Evolutionary conservation across 1,140 invertebrate species (phyloP).

Genomic region (Pseudomyrmex sp.): DNA sequence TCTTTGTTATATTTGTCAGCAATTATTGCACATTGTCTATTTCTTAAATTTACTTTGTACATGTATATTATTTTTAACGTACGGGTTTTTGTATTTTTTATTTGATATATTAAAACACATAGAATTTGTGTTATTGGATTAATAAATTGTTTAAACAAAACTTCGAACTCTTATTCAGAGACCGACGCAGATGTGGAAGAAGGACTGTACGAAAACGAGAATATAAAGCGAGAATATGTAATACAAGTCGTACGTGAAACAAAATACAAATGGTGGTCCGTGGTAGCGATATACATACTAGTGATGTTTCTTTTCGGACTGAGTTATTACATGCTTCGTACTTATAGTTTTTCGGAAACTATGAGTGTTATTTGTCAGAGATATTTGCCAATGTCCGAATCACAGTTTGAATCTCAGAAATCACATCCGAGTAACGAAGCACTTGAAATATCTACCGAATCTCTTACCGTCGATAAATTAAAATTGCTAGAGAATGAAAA

Average conservation of each 20-base stretch:
- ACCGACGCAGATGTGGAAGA: slow-evolving; percentile 29
- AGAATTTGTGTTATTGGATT: not conserved
- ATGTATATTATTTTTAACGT: not conserved
- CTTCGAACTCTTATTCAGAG: slow-evolving; percentile 39
- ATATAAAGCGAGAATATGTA: not conserved
- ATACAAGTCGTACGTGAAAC: not conserved
- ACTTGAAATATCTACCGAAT: slow-evolving; percentile 1
- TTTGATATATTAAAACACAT: too few relatives aligned
- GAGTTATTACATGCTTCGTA: slow-evolving; percentile 33
- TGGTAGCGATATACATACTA: too few relatives aligned
- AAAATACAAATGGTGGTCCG: too few relatives aligned
- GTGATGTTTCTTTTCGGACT: slow-evolving; percentile 47
- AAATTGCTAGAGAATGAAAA: not conserved
- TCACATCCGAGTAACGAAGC: not conserved
- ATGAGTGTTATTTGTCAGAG: not conserved
- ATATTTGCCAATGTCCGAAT: not conserved
- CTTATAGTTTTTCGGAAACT: too few relatives aligned
- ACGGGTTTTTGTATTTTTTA: not conserved
- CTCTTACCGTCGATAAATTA: slow-evolving; percentile 3
- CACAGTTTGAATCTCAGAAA: not conserved
- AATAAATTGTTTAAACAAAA: slow-evolving; percentile 9
- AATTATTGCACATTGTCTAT: too few relatives aligned
- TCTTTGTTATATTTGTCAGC: too few relatives aligned
- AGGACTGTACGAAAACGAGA: slow-evolving; percentile 12
- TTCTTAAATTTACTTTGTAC: not conserved